phyloP scores from a whole-genome alignment of 2,113 vertebrate genomes.

The Collichthys lucidus region DNA sequence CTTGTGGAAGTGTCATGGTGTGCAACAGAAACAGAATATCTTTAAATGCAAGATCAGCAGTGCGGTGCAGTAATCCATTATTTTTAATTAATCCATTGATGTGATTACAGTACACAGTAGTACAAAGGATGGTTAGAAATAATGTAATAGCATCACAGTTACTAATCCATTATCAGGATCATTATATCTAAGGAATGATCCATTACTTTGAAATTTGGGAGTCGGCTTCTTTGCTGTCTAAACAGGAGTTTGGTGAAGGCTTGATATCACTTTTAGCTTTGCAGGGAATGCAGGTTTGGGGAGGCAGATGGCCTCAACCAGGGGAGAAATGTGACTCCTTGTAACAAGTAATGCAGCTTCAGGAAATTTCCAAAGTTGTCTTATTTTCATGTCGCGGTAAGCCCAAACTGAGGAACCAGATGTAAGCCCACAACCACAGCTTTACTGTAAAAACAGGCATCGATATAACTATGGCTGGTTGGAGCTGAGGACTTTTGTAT shows the following conservation, averaged over 20 bases:
- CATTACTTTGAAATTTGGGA: background rate
- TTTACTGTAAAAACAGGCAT: background rate
- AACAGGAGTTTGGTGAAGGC: background rate
- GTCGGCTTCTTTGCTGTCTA: background rate
- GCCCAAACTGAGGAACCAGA: background rate
- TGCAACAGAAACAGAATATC: background rate
- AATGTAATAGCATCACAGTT: background rate
- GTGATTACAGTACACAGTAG: background rate
- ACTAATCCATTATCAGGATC: background rate
- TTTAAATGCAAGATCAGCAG: background rate
- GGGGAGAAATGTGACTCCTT: accelerated
- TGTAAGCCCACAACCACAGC: background rate
- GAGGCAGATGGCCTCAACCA: background rate
- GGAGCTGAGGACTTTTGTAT: background rate
- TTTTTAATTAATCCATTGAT: too few relatives aligned
- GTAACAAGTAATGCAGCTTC: background rate
- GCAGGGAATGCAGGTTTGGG: background rate
- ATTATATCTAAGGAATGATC: background rate
- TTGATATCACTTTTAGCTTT: background rate
- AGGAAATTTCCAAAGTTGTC: background rate
- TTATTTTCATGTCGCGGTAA: background rate
- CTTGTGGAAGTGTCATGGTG: background rate
- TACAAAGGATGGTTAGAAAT: background rate
- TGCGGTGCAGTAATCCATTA: background rate
- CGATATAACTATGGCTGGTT: too few relatives aligned